Base-by-base conservation (phyloP, 1,140 invertebrate species). In the Aphidius gifuensis region DNA sequence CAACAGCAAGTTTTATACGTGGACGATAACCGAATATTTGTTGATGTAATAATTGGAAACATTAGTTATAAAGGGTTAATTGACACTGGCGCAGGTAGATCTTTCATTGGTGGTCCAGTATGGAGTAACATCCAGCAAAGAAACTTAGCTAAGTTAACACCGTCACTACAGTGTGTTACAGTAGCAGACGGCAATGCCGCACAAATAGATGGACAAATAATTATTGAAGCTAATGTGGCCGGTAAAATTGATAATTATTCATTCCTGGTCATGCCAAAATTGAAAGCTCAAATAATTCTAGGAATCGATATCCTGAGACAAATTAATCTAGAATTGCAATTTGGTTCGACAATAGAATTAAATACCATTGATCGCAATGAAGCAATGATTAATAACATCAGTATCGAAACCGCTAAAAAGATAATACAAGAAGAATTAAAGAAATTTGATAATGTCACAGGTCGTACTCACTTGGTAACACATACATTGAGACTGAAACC, bases 341-440 rank as follows among this genome's bases (percentile, higher is more conserved):
- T 16, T 50, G 5, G 5, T 7, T 8, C 39, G 44, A n/a, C 8
- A 39, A 54, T 38, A 39, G 39, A 38, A 5, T 16, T 23, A 21
- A 9, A 23, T 3, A 23, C 49, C 0, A 23, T 40, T 9, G 11
- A 3, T 32, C 39, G 8, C 8, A 54, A 8, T 9, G n/a, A 6
- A 39, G 43, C 8, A 3, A n/a, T 47, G 5, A 21, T 42, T 9
- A 45, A 62, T 6, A n/a, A 11, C 11, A 39, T 23, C 21, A 0
- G 16, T 16, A 16, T 16, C 16, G 1, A 16, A 16, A 16, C 16
- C 16, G 66, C 90, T 88, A 91, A 91, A 85, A 5, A n/a, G 39
- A 5, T 6, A n/a, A 54, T 54, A 3, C 5, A 8, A 38, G 9
- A 9, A 40, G 51, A 54, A 38, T 9, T 54, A 4, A 39, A 54